Conservation (phyloP, 53 echinoderm and acorn worm species). For the Arbacia lixula region DNA sequence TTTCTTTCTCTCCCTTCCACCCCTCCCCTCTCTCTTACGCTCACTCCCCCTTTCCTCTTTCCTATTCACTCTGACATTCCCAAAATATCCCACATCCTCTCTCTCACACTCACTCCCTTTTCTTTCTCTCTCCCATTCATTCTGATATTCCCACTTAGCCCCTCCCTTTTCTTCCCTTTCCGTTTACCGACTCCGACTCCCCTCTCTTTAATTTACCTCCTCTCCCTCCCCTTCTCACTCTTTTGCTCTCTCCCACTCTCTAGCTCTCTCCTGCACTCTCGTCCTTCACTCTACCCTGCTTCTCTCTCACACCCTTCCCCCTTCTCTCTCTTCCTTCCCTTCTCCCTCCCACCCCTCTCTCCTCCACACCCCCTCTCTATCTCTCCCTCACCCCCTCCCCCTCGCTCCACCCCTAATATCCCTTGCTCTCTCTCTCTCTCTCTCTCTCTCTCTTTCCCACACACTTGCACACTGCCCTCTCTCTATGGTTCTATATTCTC, state of each 20-base stretch:
- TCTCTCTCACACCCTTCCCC: neutral
- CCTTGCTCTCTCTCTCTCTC: neutral
- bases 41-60: neutral
- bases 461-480: neutral
- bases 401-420: neutral
- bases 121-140: no score
- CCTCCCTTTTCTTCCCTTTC: neutral
- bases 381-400: neutral
- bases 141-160: no score
- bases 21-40: neutral
- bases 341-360: neutral
- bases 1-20: neutral
- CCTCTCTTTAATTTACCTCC: neutral
- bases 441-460: neutral
- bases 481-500: no score
- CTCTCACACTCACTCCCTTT: conserved; percentile 2
- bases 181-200: neutral
- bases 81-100: neutral
- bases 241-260: neutral
- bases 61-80: neutral
- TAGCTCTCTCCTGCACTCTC: neutral
- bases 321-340: neutral
- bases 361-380: neutral
- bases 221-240: neutral
- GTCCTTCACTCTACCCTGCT: neutral